A percentile compares a stretch with the other conserved stretches of the same genome.
Conservation (phyloP, 2,888 invertebrate species). For the Acrobasis repandana region DNA sequence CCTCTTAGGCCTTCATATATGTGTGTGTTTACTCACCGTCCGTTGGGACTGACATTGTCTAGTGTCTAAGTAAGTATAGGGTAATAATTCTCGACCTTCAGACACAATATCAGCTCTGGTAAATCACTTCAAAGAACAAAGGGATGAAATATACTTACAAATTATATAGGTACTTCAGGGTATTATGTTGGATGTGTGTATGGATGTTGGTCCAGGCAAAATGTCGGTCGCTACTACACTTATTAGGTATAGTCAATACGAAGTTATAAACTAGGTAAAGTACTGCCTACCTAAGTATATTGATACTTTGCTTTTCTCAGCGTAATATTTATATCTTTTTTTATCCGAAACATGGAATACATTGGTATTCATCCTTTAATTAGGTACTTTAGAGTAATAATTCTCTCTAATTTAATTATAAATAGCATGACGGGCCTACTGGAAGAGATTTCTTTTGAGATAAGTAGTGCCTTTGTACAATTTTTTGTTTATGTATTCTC, state of each 20-base stretch:
- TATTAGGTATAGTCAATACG: neutral
- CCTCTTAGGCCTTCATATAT: neutral
- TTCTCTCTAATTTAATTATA: too few relatives aligned
- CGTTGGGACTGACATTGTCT: neutral
- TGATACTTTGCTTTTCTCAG: too few relatives aligned
- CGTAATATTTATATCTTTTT: too few relatives aligned
- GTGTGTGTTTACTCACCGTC: neutral
- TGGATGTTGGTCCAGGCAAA: neutral
- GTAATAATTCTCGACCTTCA: constrained; percentile 4
- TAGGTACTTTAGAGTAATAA: too few relatives aligned
- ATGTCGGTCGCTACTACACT: neutral
- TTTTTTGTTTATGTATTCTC: too few relatives aligned
- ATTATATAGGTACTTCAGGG: neutral
- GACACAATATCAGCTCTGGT: constrained; percentile 1
- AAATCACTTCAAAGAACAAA: constrained; percentile 4
- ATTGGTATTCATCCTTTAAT: too few relatives aligned
- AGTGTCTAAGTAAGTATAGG: neutral
- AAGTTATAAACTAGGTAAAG: neutral
- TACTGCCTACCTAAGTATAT: too few relatives aligned
- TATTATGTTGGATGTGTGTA: neutral
- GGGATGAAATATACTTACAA: neutral
- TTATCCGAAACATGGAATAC: too few relatives aligned
- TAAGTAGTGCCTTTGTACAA: too few relatives aligned
- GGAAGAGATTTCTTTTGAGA: too few relatives aligned
- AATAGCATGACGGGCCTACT: too few relatives aligned